A percentile compares a stretch with the other conserved stretches of the same genome.
phyloP scores from a whole-genome alignment of 1,140 invertebrate species.

The Frieseomelitta varia region DNA sequence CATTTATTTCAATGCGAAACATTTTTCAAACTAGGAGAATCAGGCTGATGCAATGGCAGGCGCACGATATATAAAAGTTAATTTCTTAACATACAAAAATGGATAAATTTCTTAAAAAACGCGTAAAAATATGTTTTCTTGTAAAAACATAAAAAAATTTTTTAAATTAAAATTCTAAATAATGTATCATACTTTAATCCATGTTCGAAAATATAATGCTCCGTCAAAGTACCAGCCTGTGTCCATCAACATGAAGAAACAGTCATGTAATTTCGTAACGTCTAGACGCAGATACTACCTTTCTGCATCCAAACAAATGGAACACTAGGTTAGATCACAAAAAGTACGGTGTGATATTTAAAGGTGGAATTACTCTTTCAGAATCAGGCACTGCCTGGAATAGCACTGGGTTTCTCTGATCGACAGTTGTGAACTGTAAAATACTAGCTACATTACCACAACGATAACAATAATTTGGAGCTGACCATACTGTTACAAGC shows the following conservation, averaged over 20 bases:
- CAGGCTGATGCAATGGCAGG: slow-evolving; percentile 69
- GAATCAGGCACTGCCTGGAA: slow-evolving; percentile 97
- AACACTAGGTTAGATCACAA: slow-evolving; percentile 85
- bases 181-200: slow-evolving; percentile 28
- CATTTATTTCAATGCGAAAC: slow-evolving; percentile 62
- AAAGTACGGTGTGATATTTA: slow-evolving; percentile 97
- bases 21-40: slow-evolving; percentile 60
- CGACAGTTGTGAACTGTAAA: slow-evolving; percentile 90
- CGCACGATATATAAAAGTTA: slow-evolving; percentile 63
- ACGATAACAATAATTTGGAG: slow-evolving; percentile 97
- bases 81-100: slow-evolving; percentile 62
- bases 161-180: slow-evolving; percentile 44
- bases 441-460: slow-evolving; percentile 97
- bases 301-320: slow-evolving; percentile 66
- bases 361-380: slow-evolving; percentile 94
- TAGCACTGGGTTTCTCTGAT: slow-evolving; percentile 91
- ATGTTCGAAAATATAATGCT: slow-evolving; percentile 52
- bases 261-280: slow-evolving; percentile 69
- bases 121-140: slow-evolving; percentile 37
- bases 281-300: slow-evolving; percentile 63
- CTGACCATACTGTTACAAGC: slow-evolving; percentile 98
- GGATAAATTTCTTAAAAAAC: slow-evolving; percentile 63
- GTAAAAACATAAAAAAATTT: slow-evolving; percentile 54
- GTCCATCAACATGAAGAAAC: slow-evolving; percentile 53
- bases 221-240: slow-evolving; percentile 69